Percentiles rank a stretch among this genome's conserved stretches.
Conservation (phyloP, 2,113 vertebrate species). For the Motacilla tschutschensis region DNA sequence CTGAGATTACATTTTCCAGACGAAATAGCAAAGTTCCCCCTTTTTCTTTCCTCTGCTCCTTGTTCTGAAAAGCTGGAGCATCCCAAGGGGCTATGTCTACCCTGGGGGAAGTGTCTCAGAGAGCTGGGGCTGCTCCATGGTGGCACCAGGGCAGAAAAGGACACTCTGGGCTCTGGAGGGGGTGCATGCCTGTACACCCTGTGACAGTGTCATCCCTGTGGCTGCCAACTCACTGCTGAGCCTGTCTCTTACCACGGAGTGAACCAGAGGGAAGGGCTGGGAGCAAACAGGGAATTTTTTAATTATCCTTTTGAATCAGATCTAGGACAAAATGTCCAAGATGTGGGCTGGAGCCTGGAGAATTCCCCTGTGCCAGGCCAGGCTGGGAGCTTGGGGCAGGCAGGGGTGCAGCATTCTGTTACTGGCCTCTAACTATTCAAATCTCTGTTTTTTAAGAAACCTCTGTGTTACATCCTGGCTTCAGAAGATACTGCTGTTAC, state of each 20-base stretch:
- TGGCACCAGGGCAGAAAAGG: neutral
- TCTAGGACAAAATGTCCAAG: neutral
- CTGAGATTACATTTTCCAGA: neutral
- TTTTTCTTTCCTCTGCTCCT: fast-evolving
- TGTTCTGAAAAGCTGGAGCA: neutral
- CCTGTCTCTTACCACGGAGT: neutral
- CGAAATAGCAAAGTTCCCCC: neutral
- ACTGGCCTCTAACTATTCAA: neutral
- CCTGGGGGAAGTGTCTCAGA: too few species aligned
- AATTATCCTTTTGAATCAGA: neutral
- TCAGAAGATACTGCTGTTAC: neutral
- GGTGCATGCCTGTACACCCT: fast-evolving
- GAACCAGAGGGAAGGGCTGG: neutral
- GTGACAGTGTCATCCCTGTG: fast-evolving
- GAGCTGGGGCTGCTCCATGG: neutral
- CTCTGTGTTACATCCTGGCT: neutral
- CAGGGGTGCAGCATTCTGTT: neutral
- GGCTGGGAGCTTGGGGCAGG: neutral
- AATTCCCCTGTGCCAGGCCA: neutral
- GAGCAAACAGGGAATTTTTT: neutral
- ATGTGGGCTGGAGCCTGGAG: neutral
- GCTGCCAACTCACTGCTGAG: neutral
- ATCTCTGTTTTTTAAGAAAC: neutral
- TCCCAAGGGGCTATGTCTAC: fast-evolving
- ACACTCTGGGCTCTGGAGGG: neutral